A percentile compares a stretch with the other conserved stretches of the same genome.
Conservation (phyloP, 30 jellyfish, hydroid and myxozoan genomes). For the Pseudorhiza aurosa region DNA sequence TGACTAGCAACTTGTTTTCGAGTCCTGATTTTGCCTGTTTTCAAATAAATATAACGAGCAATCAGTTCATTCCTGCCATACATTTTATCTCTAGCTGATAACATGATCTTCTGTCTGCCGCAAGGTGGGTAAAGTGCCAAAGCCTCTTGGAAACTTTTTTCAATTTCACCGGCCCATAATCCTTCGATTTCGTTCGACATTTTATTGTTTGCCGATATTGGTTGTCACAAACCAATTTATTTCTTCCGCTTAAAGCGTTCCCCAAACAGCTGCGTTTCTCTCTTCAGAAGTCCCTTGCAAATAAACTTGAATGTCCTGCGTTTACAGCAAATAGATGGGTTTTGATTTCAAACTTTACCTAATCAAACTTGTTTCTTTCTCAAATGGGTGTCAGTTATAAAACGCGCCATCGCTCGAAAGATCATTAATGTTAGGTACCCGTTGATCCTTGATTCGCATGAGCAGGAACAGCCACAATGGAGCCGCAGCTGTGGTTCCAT, state of each 20-base stretch:
- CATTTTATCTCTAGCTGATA: constrained; percentile 98
- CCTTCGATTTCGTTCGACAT: constrained; percentile 89
- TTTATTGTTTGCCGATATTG: not conserved
- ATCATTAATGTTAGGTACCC: constrained; percentile 67
- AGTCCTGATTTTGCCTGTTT: constrained; percentile 94
- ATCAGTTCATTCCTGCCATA: constrained; percentile 96
- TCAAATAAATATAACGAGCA: constrained; percentile 87
- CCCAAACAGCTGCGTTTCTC: too few species aligned
- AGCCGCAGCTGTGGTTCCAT: constrained; percentile 29
- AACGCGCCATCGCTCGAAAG: constrained; percentile 48
- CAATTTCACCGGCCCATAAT: constrained; percentile 96
- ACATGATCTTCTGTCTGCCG: constrained; percentile 98
- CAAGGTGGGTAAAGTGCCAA: constrained; percentile 96
- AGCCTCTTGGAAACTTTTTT: constrained; percentile 97
- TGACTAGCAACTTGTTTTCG: constrained; percentile 99
- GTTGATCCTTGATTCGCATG: constrained; percentile 63
- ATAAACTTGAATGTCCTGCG: too few species aligned
- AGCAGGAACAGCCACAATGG: constrained; percentile 11
- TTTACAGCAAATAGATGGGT: too few species aligned
- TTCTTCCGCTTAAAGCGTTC: too few species aligned
- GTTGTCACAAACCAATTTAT: not conserved
- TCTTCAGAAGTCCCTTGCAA: too few species aligned
- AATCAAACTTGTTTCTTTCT: not conserved
- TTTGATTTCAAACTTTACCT: not conserved
- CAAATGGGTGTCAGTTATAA: not conserved